phyloP scores from a whole-genome alignment of 2,797 vertebrate genomes.

The Xyrichtys novacula region DNA sequence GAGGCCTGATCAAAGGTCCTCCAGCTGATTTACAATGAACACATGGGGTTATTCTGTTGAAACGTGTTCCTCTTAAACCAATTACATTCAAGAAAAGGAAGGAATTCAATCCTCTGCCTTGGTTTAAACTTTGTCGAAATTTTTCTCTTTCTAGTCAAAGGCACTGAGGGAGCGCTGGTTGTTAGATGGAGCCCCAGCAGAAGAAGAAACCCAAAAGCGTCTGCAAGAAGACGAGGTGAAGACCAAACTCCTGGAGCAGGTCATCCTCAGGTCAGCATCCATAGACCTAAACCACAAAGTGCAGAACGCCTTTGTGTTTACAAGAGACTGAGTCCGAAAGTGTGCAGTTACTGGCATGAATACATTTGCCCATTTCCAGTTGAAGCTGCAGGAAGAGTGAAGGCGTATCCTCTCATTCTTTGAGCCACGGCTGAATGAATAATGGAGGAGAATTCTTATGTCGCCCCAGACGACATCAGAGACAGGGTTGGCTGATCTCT shows the following conservation, averaged over 20 bases:
- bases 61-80: neutral
- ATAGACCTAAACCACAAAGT: neutral
- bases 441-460: neutral
- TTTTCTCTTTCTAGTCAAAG: constrained; percentile 87
- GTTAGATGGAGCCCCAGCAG: constrained; percentile 92
- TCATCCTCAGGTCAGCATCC: constrained; percentile 87
- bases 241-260: constrained; percentile 91
- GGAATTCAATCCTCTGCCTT: neutral
- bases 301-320: neutral
- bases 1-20: constrained; percentile 18
- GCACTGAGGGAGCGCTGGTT: constrained; percentile 95
- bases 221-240: constrained; percentile 93
- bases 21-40: neutral
- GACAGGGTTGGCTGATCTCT: neutral
- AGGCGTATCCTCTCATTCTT: neutral
- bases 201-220: constrained; percentile 91
- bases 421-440: neutral
- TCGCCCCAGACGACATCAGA: neutral
- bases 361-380: neutral
- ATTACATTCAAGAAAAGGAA: neutral
- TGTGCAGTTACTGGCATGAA: no score
- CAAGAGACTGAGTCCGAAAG: neutral
- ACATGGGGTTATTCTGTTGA: neutral
- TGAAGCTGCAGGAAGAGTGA: neutral
- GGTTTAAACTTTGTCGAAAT: neutral